Conservation (phyloP, 2,113 vertebrate species). For the Lophius piscatorius region DNA sequence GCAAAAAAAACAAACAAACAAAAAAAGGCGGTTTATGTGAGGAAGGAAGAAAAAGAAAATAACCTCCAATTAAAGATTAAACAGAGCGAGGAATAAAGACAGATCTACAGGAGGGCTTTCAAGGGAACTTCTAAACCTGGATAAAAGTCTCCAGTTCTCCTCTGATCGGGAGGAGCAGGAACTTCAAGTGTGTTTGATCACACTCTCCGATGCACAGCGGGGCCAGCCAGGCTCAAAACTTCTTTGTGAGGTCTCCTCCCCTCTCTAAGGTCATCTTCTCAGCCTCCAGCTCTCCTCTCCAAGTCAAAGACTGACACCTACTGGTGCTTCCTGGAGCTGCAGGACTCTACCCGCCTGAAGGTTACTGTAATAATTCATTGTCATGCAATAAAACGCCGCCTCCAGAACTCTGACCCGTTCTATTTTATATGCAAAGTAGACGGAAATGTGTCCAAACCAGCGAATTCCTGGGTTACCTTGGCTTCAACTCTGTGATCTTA, state of each 20-base stretch:
- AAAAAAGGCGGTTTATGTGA: constrained; percentile 20
- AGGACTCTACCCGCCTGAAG: background rate
- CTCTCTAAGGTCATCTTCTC: constrained; percentile 3
- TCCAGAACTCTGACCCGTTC: constrained; percentile 27
- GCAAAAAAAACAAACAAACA: background rate
- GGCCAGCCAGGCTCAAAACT: background rate
- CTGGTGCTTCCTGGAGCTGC: constrained; percentile 39
- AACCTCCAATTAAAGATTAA: constrained; percentile 27
- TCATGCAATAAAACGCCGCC: constrained; percentile 26
- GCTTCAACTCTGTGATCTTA: no score
- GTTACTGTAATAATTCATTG: constrained; percentile 5
- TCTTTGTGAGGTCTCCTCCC: background rate
- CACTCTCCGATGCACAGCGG: constrained; percentile 29
- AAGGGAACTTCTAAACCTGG: constrained; percentile 31
- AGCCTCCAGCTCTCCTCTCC: background rate
- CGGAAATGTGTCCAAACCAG: constrained; percentile 37
- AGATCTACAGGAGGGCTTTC: constrained; percentile 28
- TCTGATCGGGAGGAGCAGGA: constrained; percentile 17
- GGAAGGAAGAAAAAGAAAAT: background rate
- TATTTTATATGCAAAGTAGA: constrained; percentile 48
- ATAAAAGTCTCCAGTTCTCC: constrained; percentile 16
- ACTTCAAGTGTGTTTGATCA: constrained; percentile 40
- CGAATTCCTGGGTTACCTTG: constrained; percentile 28
- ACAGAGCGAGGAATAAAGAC: constrained; percentile 35
- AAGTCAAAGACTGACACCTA: constrained; percentile 72